Evolutionary conservation across 2,888 invertebrate genomes (phyloP).

Genomic region (Linnaemya vulpina): DNA sequence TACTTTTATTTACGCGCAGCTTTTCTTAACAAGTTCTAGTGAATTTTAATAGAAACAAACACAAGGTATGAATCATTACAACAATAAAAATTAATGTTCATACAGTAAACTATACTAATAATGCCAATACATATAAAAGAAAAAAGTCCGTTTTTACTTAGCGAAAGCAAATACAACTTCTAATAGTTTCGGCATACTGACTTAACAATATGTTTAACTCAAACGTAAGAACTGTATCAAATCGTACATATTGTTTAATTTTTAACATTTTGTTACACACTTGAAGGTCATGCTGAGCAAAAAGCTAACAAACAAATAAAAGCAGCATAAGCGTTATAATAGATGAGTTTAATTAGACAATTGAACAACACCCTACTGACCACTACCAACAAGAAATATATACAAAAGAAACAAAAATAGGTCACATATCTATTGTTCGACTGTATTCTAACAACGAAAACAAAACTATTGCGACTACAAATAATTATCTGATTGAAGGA

Average conservation of each 20-base stretch:
- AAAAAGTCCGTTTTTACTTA: neutral
- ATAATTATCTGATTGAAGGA: too few species aligned
- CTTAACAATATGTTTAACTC: neutral
- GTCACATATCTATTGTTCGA: too few species aligned
- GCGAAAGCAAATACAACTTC: constrained; percentile 18
- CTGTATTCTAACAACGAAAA: too few species aligned
- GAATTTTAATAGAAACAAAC: constrained; percentile 4
- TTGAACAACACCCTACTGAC: neutral
- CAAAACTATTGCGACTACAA: too few species aligned
- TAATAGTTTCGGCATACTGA: constrained; percentile 6
- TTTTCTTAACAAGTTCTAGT: constrained; percentile 26
- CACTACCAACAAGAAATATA: neutral
- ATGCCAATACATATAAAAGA: neutral
- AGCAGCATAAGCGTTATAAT: neutral
- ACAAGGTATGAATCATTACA: constrained; percentile 13
- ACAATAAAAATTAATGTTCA: neutral
- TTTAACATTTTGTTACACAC: constrained; percentile 22
- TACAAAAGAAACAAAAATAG: too few species aligned
- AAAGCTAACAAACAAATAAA: neutral
- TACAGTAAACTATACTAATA: neutral
- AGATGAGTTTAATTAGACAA: neutral
- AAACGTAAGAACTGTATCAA: constrained; percentile 6
- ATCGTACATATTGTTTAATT: neutral
- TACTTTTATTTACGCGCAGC: neutral
- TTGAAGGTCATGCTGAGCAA: constrained; percentile 40